These are phyloP conservation scores for Nomada fucata DNA, from an alignment of 2,888 invertebrate genomes.

Conservation along the genomic window DNA sequence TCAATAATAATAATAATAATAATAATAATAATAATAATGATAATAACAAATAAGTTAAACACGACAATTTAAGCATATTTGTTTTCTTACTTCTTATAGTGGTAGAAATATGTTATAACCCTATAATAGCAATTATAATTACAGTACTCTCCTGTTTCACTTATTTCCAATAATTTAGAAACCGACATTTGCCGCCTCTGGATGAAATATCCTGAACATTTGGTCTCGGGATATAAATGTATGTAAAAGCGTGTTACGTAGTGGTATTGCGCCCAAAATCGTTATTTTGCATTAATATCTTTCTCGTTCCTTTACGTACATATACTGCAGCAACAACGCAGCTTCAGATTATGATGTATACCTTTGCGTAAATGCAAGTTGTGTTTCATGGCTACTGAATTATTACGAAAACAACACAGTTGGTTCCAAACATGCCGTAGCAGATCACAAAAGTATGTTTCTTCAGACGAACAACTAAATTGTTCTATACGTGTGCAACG, in stretches of 20 bases:
- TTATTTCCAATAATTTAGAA: conserved; percentile 23
- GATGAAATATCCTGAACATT: conserved; percentile 59
- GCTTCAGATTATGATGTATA: conserved; percentile 18
- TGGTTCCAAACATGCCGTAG: conserved; percentile 49
- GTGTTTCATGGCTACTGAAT: conserved; percentile 40
- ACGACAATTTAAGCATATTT: conserved; percentile 22
- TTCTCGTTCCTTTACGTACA: conserved; percentile 14
- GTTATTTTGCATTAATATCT: conserved; percentile 31
- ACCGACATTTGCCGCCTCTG: conserved; percentile 30
- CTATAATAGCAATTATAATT: conserved; percentile 6
- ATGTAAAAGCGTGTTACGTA: conserved; percentile 33
- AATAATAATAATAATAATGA: conserved; percentile 27
- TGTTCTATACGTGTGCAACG: conserved; percentile 41
- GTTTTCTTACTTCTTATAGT: conserved; percentile 1
- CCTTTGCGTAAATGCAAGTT: conserved; percentile 54
- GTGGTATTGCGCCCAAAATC: conserved; percentile 44
- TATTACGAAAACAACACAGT: conserved; percentile 52
- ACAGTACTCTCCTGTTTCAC: conserved; percentile 3
- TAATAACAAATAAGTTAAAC: conserved; percentile 36
- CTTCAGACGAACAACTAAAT: conserved; percentile 42
- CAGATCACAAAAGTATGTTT: conserved; percentile 52
- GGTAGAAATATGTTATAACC: not conserved
- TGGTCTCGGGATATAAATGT: conserved; percentile 40
- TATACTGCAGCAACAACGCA: conserved; percentile 23
- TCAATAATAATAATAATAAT: conserved; percentile 32